phyloP scores from a whole-genome alignment of 1,140 invertebrate species.

The Drosophila subobscura region DNA sequence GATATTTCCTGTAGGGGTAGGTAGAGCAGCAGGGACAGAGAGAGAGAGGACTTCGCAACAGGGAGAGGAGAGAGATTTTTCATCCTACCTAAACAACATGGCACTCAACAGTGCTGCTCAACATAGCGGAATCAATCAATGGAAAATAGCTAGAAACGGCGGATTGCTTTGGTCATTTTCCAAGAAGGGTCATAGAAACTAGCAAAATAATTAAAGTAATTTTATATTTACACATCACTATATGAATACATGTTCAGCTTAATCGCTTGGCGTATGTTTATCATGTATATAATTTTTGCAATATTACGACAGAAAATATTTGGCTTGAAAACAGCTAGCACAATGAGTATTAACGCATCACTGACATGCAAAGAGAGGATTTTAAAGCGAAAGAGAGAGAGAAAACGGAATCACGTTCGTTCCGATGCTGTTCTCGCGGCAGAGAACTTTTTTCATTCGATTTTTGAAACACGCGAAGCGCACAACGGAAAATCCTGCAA shows the following conservation, averaged over 20 bases:
- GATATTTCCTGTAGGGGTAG: constrained; percentile 63
- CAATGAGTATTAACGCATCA: no score
- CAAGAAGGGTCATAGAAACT: no score
- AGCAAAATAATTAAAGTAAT: no score
- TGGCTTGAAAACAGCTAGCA: no score
- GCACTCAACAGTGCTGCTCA: neutral
- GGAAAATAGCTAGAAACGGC: no score
- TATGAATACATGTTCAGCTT: no score
- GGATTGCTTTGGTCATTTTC: no score
- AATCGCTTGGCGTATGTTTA: no score
- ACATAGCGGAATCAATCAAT: neutral
- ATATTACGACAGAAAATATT: no score
- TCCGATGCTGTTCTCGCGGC: constrained; percentile 35
- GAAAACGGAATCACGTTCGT: constrained; percentile 50
- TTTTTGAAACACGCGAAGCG: constrained; percentile 56
- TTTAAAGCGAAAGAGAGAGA: constrained; percentile 1
- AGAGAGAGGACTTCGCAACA: neutral
- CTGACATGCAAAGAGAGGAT: no score
- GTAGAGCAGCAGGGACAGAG: constrained; percentile 16
- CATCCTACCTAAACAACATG: constrained; percentile 12
- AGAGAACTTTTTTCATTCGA: constrained; percentile 16
- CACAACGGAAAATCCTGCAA: constrained; percentile 52
- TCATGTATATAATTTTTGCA: no score
- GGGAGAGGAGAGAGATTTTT: neutral
- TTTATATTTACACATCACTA: no score